A percentile compares a stretch with the other conserved stretches of the same genome.
Conservation (phyloP, 2,797 vertebrate genomes). For the Botia kubotai region DNA sequence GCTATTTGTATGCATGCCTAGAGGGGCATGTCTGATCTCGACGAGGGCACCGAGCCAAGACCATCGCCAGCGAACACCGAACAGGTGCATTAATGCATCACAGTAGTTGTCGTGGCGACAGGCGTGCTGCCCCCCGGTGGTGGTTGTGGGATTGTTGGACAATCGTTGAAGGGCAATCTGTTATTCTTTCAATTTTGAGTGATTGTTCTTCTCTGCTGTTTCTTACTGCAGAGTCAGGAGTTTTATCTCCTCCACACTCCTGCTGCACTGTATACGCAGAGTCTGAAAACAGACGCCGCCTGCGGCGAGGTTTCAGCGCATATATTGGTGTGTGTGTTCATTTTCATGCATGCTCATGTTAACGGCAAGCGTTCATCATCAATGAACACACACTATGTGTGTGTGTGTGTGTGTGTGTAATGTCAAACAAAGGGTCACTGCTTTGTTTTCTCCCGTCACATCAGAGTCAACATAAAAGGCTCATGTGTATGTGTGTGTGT, state of each 20-base stretch:
- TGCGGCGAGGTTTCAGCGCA: constrained; percentile 8
- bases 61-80: background rate
- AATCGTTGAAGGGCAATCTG: constrained; percentile 42
- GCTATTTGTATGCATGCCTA: background rate
- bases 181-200: constrained; percentile 12
- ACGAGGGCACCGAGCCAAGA: background rate
- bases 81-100: constrained; percentile 23
- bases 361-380: constrained; percentile 33
- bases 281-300: constrained; percentile 43
- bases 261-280: constrained; percentile 28
- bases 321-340: constrained; percentile 18
- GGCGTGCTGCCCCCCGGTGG: constrained; percentile 29
- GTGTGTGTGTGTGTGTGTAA: constrained; percentile 37
- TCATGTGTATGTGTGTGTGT: constrained; percentile 7
- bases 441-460: constrained; percentile 35
- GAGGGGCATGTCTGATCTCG: background rate
- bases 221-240: constrained; percentile 50
- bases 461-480: constrained; percentile 40
- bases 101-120: constrained; percentile 4
- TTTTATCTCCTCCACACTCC: constrained; percentile 32
- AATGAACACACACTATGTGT: constrained; percentile 40
- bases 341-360: constrained; percentile 20
- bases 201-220: constrained; percentile 29
- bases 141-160: constrained; percentile 11
- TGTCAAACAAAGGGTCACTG: constrained; percentile 43